Evolutionary conservation across 2,113 vertebrate species (phyloP), one percentile per base, ranked within the genome.

Genomic region (Leucoraja erinaceus): DNA sequence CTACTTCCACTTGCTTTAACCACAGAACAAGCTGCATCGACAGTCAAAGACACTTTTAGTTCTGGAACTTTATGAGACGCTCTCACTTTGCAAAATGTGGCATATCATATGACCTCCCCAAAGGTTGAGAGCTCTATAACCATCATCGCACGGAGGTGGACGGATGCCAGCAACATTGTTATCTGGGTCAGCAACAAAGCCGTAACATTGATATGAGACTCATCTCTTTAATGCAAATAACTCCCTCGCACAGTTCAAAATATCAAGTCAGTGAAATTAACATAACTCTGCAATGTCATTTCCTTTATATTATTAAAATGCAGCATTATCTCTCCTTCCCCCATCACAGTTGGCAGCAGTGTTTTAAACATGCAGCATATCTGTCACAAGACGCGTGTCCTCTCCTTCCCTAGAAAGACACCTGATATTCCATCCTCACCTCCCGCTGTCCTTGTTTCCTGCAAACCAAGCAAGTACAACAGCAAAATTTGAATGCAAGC

Each of bases 181-280:
- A 7, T 33, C 20, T 63, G 83, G 59, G 83, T 66, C 61, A 88
- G 4, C 59, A n/a, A 88, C 59, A 31, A 88, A 88, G 61, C 12
- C 63, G 28, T 66, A n/a, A 14, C 14, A 66, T 88, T 88, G n/a
- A n/a, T 31, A 61, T 8, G 12, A 6, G 1, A 18, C 61, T 33
- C 83, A 33, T 88, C 28, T 88, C 11, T 2, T 66, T 31, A 63
- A 86, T 86, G 28, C 56, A 86, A 86, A 63, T 61, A 6, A 88
- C 59, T 66, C 16, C 28, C 28, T 88, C 83, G 63, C 83, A 88
- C 59, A 88, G 61, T 88, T 88, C 83, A 88, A 88, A 88, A 31
- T 66, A 66, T 86, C 0, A 5, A 61, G 81, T 59, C 56, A 1
- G 81, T 14, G 9, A 59, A 61, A 61, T 28, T 86, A n/a, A n/a